A percentile compares a stretch with the other conserved stretches of the same genome.
Conservation (phyloP, 2,888 invertebrate species). For the Pterobdella sp. region DNA sequence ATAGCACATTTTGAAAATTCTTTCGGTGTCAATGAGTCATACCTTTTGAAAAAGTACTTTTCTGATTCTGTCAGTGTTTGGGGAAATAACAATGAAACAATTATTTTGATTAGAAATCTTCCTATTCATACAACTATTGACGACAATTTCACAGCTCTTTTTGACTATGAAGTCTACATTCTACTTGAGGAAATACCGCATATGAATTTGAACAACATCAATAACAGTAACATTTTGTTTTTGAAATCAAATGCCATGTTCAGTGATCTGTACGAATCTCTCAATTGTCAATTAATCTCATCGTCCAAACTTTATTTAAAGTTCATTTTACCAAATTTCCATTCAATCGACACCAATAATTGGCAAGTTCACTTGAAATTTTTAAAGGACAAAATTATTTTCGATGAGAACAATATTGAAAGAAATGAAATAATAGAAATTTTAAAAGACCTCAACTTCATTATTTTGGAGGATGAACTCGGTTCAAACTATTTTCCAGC, state of each 20-base stretch:
- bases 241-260: conserved; percentile 34
- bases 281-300: conserved; percentile 34
- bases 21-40: conserved; percentile 34
- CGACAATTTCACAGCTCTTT: conserved; percentile 35
- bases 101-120: conserved; percentile 32
- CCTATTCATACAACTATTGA: conserved; percentile 37
- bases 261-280: conserved; percentile 33
- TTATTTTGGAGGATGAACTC: conserved; percentile 32
- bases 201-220: conserved; percentile 36
- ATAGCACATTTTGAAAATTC: background rate
- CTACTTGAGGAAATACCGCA: conserved; percentile 37
- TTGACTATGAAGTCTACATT: conserved; percentile 33
- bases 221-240: conserved; percentile 36
- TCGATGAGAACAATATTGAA: conserved; percentile 34
- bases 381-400: conserved; percentile 36
- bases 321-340: conserved; percentile 38
- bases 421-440: conserved; percentile 30
- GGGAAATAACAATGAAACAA: conserved; percentile 29
- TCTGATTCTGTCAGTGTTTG: conserved; percentile 35
- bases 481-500: conserved; percentile 26
- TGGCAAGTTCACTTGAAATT: conserved; percentile 37
- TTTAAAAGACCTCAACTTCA: conserved; percentile 36
- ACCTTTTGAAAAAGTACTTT: conserved; percentile 38
- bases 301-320: conserved; percentile 34
- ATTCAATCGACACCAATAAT: conserved; percentile 33